Base-by-base conservation (phyloP, 2,888 invertebrate genomes). In the Andrena dorsata region DNA sequence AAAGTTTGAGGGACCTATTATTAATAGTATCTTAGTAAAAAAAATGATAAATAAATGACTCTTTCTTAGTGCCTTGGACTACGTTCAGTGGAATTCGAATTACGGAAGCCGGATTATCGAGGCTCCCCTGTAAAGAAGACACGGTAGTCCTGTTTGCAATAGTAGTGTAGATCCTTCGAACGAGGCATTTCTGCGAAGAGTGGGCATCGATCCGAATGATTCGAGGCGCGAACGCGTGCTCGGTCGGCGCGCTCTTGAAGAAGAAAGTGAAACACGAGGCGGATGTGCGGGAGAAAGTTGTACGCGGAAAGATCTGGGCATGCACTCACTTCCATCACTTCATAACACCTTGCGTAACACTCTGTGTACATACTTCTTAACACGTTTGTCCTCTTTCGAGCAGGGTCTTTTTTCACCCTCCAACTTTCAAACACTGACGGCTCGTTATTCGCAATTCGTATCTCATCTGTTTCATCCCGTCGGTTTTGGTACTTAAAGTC, bases 271-370 rank as follows among this genome's bases (percentile, higher is more conserved):
- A 91, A 91, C 86, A 89, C 70, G 84, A 76, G 66, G 83, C 77
- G 84, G 85, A 86, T 85, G 88, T 85, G 70, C 75, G 87, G 87
- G 93, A 92, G 93, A 93, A 93, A 93, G 93, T 93, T 90, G 90
- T 75, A 85, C 78, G 85, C 91, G 92, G 90, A 91, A 90, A 86
- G 74, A 71, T 26, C 56, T 51, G 7, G 23, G 56, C 73, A 58
- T 83, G 60, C 84, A 69, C 80, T 86, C 82, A 85, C 86, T 82
- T 85, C 76, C 83, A 87, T 82, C 88, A 91, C 90, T 83, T 82
- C 86, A 80, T 86, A 88, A 84, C 74, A 70, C 10, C 58, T 91
- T 90, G 84, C 81, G 80, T 82, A 91, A 91, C 79, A 8, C 56
- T 23, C 23, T 60, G 75, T 64, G 69, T 26, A 71, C 69, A 70